Evolutionary conservation across 2,797 vertebrate species (phyloP).

Genomic region (Salmo trutta): DNA sequence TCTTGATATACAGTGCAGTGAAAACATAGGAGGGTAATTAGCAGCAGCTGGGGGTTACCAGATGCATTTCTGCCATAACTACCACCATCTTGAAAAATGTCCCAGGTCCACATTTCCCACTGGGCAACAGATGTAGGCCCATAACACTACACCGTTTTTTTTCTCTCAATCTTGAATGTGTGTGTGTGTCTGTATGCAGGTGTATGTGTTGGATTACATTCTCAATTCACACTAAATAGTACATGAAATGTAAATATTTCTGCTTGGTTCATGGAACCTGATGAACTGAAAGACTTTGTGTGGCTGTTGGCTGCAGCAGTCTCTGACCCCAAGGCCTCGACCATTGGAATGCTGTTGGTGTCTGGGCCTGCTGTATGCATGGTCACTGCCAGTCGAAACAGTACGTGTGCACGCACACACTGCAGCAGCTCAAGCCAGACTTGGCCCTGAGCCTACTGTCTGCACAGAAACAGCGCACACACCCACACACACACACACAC

Average conservation of each 20-base stretch:
- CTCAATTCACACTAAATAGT: background rate
- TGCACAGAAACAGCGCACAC: conserved; percentile 5
- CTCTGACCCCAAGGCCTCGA: conserved; percentile 77
- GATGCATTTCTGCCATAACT: too few relatives aligned
- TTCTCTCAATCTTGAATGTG: too few relatives aligned
- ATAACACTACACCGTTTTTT: too few relatives aligned
- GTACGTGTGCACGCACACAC: conserved; percentile 13
- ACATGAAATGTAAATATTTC: background rate
- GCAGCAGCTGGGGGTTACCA: too few relatives aligned
- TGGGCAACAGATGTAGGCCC: too few relatives aligned
- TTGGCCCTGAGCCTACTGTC: conserved; percentile 47
- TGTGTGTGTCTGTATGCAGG: too few relatives aligned
- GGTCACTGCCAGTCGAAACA: conserved; percentile 58
- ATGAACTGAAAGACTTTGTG: background rate
- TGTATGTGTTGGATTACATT: too few relatives aligned
- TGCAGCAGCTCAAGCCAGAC: conserved; percentile 50
- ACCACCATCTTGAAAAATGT: too few relatives aligned
- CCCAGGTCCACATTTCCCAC: too few relatives aligned
- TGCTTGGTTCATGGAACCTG: background rate
- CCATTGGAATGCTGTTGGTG: conserved; percentile 82
- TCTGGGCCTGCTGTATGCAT: background rate
- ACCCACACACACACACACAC: background rate
- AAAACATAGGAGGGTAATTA: too few relatives aligned
- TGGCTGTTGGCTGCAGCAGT: conserved; percentile 40
- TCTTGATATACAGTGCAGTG: too few relatives aligned